Evolutionary conservation across 1,140 invertebrate species (phyloP), one percentile per base, ranked within the genome.

Genomic region (Drosophila oshimai): DNA sequence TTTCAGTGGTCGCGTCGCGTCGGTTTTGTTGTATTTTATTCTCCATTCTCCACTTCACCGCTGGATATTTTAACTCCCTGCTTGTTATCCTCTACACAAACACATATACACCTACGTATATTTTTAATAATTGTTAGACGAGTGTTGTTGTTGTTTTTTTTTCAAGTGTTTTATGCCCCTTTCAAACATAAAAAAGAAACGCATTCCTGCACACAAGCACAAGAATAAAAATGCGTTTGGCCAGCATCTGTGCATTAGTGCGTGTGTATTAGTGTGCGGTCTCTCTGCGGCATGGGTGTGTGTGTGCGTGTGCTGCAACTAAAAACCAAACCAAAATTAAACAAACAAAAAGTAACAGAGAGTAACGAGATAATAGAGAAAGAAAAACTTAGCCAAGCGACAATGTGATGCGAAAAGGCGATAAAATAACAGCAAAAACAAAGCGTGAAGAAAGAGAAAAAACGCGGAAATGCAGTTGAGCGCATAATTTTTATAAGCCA

Each of bases 401-500:
- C 60, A 65, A 81, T 76, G 67, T 72, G 67, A 72, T 80, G 71
- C 77, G 42, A 75, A 65, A 45, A 50, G 51, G 44, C 65, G 77
- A 81, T 80, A 75, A 80, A 55, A 65, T 46, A 50, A 42, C 39
- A 74, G 60, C 49, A 62, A 49, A 70, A 44, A 54, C 33, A 68
- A 71, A 46, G 57, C 34, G 47, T 29, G 22, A 49, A 49, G 41
- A 54, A 34, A 55, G 46, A 78, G 57, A 76, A 64, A 65, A 87
- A 77, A 86, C 73, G 76, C 83, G 81, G 83, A 86, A 86, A 86
- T 88, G 81, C 83, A 86, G 76, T 86, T 86, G 75, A 87, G 76
- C 81, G 81, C 74, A 84, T 86, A 84, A 86, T 84, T 86, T 81
- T 60, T 84, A 70, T 78, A 83, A 84, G 55, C 61, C 78, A 83